A percentile compares a stretch with the other conserved stretches of the same genome.
Conservation (phyloP, 1,140 invertebrate species). For the Ips typographus region DNA sequence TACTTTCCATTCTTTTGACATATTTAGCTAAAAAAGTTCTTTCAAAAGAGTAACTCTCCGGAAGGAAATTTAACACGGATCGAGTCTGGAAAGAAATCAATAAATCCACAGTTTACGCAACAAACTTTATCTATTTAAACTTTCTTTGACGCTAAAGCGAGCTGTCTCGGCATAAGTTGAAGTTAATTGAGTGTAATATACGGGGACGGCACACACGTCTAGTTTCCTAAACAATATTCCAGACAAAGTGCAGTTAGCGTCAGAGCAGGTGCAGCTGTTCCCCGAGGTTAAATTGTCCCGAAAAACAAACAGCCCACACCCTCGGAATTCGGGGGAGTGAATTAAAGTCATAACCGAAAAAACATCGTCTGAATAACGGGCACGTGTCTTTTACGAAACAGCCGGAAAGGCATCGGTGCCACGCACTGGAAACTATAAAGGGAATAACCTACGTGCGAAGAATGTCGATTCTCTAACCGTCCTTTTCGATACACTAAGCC, state of each 20-base stretch:
- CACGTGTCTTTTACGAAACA: constrained; percentile 20
- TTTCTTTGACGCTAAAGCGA: neutral
- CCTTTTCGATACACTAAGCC: constrained; percentile 20
- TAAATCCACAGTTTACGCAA: constrained; percentile 7
- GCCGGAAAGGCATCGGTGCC: constrained; percentile 12
- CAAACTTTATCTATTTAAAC: constrained; percentile 18
- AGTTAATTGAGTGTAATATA: constrained; percentile 2
- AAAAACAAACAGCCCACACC: too few species aligned
- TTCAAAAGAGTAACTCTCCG: too few species aligned
- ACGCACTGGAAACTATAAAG: constrained; percentile 31
- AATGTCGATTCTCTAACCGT: constrained; percentile 23
- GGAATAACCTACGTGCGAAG: constrained; percentile 26
- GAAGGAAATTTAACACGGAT: too few species aligned
- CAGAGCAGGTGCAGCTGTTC: too few species aligned
- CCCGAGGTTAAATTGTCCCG: too few species aligned
- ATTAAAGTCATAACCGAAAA: neutral
- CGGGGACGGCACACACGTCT: neutral
- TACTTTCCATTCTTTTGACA: too few species aligned
- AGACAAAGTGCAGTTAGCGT: too few species aligned
- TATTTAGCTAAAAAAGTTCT: too few species aligned
- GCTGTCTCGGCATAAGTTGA: constrained; percentile 6
- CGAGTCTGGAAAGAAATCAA: constrained; percentile 1
- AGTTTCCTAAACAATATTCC: too few species aligned
- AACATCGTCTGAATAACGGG: constrained; percentile 19
- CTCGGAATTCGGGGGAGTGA: too few species aligned